Percentiles rank a stretch among this genome's conserved stretches.
Conservation (phyloP, 2,797 vertebrate species). For the Pangasius larnaudii region DNA sequence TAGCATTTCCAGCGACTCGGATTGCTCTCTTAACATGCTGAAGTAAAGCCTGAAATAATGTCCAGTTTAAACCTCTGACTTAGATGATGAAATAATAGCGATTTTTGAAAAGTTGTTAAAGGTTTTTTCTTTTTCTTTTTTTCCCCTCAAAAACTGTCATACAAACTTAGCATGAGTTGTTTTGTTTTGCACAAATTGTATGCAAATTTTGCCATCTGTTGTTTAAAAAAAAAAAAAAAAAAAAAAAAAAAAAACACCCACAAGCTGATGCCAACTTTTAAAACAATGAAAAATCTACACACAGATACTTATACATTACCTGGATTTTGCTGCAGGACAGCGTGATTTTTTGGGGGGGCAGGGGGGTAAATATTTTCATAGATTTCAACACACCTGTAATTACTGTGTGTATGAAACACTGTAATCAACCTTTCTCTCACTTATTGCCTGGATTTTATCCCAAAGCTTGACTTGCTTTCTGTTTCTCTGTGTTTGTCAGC, state of each 20-base stretch:
- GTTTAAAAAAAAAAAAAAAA: not conserved
- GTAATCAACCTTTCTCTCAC: not conserved
- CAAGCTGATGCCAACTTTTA: not conserved
- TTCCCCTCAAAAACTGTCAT: too few species aligned
- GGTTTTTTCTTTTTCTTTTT: not conserved
- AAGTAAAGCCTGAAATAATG: not conserved
- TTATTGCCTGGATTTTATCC: not conserved
- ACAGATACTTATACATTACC: not conserved
- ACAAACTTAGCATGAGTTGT: not conserved
- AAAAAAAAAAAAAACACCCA: not conserved
- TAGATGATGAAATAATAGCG: not conserved
- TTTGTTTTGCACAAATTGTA: not conserved
- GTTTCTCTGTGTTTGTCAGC: conserved; percentile 22
- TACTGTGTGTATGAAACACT: not conserved
- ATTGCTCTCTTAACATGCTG: too few species aligned
- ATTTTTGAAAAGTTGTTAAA: not conserved
- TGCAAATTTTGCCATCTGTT: conserved; percentile 1
- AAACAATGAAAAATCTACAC: not conserved
- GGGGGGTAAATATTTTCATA: not conserved
- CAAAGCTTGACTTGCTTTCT: conserved; percentile 10
- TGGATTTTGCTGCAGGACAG: not conserved
- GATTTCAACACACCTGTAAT: not conserved
- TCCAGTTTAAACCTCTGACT: not conserved
- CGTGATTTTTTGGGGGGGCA: not conserved
- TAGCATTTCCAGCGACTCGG: not conserved